Evolutionary conservation across 2,797 vertebrate species (phyloP), one percentile per base, ranked within the genome.

Genomic region (Esox lucius): DNA sequence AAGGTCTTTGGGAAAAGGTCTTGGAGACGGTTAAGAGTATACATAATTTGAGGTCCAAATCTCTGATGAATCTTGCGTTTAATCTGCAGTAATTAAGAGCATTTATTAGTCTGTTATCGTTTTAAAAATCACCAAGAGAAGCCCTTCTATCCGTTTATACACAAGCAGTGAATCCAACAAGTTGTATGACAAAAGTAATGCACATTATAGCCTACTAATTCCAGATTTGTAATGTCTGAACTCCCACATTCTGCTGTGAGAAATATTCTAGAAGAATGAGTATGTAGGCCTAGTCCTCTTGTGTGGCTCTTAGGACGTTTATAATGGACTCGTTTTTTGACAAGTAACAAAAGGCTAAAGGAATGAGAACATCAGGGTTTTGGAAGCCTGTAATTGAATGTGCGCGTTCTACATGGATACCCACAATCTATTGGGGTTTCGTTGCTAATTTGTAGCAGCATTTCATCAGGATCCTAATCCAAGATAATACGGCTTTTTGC

Each of bases 381-480:
- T 85, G 80, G 88, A 88, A 90, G 82, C 85, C 83, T 87, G 86
- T 94, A 93, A 94, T 94, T 94, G 92, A 93, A 94, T 92, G 91
- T 91, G 92, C 92, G 90, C 87, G 90, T 85, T 84, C 79, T 84
- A 81, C 84, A 83, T 76, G 83, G 85, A 91, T 90, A 86, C 87
- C 88, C 89, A 86, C 86, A 88, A 82, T 92, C 91, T 90, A 91
- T 89, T 83, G 91, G 87, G 87, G 91, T 90, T 93, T 91, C 89
- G 85, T 91, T 92, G 87, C 91, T 93, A 93, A 94, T 94, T 94
- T 94, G 90, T 92, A 91, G 91, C 90, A 94, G 92, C 92, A 90
- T 91, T 90, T 92, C 90, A 91, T 89, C 90, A 81, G 90, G 85
- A 83, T 87, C 90, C 91, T 92, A 93, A 94, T 93, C 89, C 91